phyloP scores from a whole-genome alignment of 2,797 vertebrate species.

The Tinamus major region DNA sequence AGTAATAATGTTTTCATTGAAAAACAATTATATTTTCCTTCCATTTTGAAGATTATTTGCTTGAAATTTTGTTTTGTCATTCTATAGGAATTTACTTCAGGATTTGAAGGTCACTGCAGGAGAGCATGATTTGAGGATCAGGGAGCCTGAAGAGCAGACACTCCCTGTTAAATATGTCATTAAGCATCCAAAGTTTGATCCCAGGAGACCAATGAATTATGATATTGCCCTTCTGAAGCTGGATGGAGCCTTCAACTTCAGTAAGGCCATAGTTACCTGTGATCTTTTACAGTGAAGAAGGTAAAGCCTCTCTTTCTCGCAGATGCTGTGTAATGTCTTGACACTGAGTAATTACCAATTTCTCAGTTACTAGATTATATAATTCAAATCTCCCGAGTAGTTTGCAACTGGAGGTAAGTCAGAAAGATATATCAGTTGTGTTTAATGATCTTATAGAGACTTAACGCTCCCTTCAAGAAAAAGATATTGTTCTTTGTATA shows the following conservation, averaged over 20 bases:
- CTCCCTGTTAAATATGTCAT: slow-evolving; percentile 78
- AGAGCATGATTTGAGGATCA: slow-evolving; percentile 70
- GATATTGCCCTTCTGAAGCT: slow-evolving; percentile 88
- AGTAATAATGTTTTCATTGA: neutral
- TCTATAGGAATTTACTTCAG: slow-evolving; percentile 38
- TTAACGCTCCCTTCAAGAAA: neutral
- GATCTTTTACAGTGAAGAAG: neutral
- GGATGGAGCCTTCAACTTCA: slow-evolving; percentile 81
- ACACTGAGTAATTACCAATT: neutral
- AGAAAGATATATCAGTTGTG: neutral
- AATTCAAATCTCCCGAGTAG: neutral
- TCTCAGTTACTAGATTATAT: neutral
- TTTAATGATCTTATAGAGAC: neutral
- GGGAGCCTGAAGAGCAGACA: slow-evolving; percentile 80
- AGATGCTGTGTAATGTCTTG: neutral
- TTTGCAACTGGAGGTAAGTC: neutral
- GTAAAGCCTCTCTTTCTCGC: neutral
- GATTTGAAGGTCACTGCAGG: slow-evolving; percentile 73
- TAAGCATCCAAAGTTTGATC: slow-evolving; percentile 85
- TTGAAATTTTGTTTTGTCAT: neutral
- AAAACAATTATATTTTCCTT: neutral
- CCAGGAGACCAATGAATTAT: slow-evolving; percentile 83
- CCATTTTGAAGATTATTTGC: neutral
- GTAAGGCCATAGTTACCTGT: slow-evolving; percentile 68
- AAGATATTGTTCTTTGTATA: neutral